Evolutionary conservation across 2,888 invertebrate species (phyloP).

Genomic region (Dryobotodes eremita): DNA sequence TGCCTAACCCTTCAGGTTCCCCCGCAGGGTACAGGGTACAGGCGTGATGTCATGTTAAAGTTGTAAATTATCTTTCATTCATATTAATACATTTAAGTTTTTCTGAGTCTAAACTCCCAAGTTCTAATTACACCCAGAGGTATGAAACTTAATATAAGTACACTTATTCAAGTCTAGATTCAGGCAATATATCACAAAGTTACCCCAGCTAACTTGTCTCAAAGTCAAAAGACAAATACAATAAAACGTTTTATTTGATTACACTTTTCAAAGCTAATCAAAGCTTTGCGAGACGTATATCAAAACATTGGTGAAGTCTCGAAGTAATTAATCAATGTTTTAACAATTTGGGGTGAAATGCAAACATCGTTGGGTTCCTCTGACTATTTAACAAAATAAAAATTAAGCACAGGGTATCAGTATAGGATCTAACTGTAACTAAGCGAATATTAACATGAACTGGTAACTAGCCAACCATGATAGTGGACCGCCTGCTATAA

Average conservation of each 20-base stretch:
- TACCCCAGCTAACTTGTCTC: conserved; percentile 3
- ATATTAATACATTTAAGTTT: background rate
- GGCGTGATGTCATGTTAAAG: background rate
- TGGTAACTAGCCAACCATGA: background rate
- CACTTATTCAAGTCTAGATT: conserved; percentile 23
- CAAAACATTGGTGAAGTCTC: conserved; percentile 10
- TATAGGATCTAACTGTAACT: background rate
- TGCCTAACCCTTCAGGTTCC: too few species aligned
- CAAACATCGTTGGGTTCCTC: background rate
- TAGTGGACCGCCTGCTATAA: too few species aligned
- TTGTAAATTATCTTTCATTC: background rate
- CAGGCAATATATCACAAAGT: conserved; percentile 33
- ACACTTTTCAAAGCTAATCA: conserved; percentile 55
- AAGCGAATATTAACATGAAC: background rate
- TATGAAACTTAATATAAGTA: conserved; percentile 24
- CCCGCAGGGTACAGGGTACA: too few species aligned
- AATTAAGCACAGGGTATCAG: background rate
- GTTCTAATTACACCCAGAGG: conserved; percentile 25
- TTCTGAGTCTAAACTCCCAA: conserved; percentile 13
- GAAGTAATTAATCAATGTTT: conserved; percentile 5
- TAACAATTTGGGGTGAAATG: background rate
- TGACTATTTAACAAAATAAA: background rate
- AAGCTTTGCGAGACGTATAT: conserved; percentile 47
- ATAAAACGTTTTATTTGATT: conserved; percentile 53
- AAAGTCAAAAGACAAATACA: conserved; percentile 55